Percentiles rank a stretch among this genome's conserved stretches.
Evolutionary conservation across 2,797 vertebrate species (phyloP).

Genomic region (Myotis pilosus): DNA sequence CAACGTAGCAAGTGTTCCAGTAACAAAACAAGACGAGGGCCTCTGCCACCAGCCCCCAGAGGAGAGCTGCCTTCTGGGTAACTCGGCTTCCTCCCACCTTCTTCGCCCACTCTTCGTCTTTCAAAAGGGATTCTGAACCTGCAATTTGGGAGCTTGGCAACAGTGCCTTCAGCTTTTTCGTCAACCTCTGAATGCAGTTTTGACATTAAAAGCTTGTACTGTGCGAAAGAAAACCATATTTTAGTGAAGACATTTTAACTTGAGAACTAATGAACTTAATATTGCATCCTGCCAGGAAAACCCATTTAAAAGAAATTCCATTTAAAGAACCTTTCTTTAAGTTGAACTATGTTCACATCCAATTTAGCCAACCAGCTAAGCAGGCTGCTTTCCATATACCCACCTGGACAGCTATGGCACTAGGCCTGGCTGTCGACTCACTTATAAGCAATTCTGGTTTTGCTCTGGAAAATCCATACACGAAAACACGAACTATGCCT

Average conservation of each 20-base stretch:
- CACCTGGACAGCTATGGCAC: accelerated
- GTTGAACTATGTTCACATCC: neutral
- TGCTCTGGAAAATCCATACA: neutral
- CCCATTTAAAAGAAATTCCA: neutral
- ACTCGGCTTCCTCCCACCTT: neutral
- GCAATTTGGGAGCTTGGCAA: slow-evolving; percentile 43
- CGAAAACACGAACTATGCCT: neutral
- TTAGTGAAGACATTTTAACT: slow-evolving; percentile 56
- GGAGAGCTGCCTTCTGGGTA: neutral
- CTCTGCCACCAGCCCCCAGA: neutral
- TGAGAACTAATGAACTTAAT: slow-evolving; percentile 53
- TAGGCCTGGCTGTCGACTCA: neutral
- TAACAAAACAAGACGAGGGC: neutral
- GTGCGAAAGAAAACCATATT: slow-evolving; percentile 47
- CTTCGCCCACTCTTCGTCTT: slow-evolving; percentile 9
- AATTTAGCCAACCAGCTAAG: neutral
- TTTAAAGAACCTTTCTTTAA: neutral
- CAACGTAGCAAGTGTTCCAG: neutral
- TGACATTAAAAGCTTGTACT: slow-evolving; percentile 48
- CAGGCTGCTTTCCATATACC: neutral
- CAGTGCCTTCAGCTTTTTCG: slow-evolving; percentile 15
- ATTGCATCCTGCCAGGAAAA: neutral
- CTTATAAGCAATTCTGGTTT: neutral
- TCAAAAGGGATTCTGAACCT: slow-evolving; percentile 33
- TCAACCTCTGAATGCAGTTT: slow-evolving; percentile 46